Base-by-base conservation (phyloP, 2,797 vertebrate species). In the Echeneis naucrates region DNA sequence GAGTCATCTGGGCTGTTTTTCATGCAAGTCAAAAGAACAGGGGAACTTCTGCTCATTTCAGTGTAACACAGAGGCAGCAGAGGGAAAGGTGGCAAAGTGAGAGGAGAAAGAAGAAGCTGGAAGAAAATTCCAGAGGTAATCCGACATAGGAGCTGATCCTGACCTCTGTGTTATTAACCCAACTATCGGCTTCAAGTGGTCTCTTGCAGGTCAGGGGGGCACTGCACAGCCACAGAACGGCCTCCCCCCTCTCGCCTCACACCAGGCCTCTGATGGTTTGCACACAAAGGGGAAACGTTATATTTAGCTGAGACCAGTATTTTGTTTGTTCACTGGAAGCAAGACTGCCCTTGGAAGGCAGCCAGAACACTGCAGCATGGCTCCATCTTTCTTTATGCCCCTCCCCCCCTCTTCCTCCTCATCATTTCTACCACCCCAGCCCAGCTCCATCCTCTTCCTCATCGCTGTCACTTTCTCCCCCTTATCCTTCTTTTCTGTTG, bases 261-360 rank as follows among this genome's bases (percentile, higher is more conserved):
- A 1, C 38, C 64, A 24, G 62, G 26, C 58, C 72, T 74, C 69
- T 51, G 35, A 70, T 81, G 78, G 81, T 81, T 65, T 63, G 75
- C 3, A 40, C 73, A 84, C 42, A 47, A 84, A 89, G 83, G 88
- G n/a, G 84, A 92, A 90, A 88, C 86, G 83, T 88, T 93, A 89
- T 89, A 89, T 94, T 94, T 92, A 93, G 90, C 92, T 90, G 88
- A 87, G 75, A 86, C 86, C 89, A 89, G 90, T 88, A 79, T 92
- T 93, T 92, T 90, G 89, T 92, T 92, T 93, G 89, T 92, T 92
- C 79, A 85, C 87, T 86, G 75, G 83, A 90, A 92, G 88, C 91
- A 90, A 90, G 84, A 59, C 82, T 87, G 90, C 75, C 83, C 86
- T 90, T 92, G 92, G 92, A 93, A 78, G 80, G 71, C 56, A 75